Evolutionary conservation across 2,113 vertebrate genomes (phyloP).

Genomic region (Ophthalmolycus amberensis): DNA sequence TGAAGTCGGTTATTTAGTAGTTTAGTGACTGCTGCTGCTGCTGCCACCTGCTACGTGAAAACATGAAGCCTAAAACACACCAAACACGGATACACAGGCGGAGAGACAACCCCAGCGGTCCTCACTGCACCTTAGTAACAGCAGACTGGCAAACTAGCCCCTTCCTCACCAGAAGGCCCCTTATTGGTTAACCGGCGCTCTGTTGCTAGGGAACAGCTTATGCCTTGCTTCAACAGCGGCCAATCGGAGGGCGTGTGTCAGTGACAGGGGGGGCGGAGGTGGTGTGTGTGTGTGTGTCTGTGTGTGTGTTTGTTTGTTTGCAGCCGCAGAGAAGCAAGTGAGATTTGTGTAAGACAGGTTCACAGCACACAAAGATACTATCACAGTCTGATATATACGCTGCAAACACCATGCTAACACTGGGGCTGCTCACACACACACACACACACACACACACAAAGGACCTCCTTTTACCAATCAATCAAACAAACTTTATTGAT

Average conservation of each 20-base stretch:
- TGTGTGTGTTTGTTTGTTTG: constrained; percentile 62
- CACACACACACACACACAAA: constrained; percentile 23
- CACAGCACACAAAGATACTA: constrained; percentile 69
- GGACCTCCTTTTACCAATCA: constrained; percentile 2
- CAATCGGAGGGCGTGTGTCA: constrained; percentile 76
- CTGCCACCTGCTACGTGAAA: constrained; percentile 33
- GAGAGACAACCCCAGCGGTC: constrained; percentile 58
- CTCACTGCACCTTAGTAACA: constrained; percentile 86
- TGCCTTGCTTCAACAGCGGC: constrained; percentile 81
- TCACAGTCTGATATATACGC: constrained; percentile 54
- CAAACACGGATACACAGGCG: constrained; percentile 47
- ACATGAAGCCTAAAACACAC: constrained; percentile 23
- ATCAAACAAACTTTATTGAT: not conserved
- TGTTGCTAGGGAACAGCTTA: constrained; percentile 88
- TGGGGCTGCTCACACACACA: constrained; percentile 21
- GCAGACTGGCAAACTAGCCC: constrained; percentile 79
- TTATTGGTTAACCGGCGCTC: constrained; percentile 81
- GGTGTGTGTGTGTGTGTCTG: constrained; percentile 25
- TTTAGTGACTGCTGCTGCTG: constrained; percentile 17
- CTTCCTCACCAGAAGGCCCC: constrained; percentile 73
- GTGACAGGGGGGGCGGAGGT: constrained; percentile 47
- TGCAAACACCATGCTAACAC: constrained; percentile 16
- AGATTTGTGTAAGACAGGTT: constrained; percentile 78
- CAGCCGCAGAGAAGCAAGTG: constrained; percentile 74
- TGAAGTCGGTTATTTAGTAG: constrained; percentile 8